phyloP scores from a whole-genome alignment of 2,797 vertebrate genomes.

The Pipistrellus pipistrellus region DNA sequence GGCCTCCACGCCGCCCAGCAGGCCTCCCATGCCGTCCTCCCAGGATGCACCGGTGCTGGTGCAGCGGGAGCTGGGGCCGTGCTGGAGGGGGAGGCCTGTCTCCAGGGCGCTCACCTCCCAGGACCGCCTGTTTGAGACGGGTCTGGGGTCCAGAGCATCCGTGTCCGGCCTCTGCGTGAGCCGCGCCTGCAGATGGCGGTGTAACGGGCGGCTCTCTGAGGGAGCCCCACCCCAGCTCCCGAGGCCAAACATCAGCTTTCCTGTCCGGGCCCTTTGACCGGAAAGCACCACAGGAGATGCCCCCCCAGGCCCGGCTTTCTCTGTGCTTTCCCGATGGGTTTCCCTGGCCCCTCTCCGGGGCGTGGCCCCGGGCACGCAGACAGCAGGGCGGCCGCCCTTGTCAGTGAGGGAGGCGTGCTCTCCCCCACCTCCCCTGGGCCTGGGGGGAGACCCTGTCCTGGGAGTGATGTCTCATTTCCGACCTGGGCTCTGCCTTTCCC shows the following conservation, averaged over 20 bases:
- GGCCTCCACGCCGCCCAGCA: background rate
- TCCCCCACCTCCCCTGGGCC: rapidly evolving
- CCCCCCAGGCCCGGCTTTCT: background rate
- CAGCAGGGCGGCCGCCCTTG: background rate
- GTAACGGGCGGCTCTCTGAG: rapidly evolving
- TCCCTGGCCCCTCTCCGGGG: background rate
- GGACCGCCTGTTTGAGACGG: background rate
- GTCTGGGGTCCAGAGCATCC: background rate
- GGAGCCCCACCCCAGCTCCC: background rate
- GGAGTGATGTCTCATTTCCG: background rate
- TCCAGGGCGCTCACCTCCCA: background rate
- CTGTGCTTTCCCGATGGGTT: background rate
- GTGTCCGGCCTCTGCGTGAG: background rate
- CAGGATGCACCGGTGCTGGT: rapidly evolving
- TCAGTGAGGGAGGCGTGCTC: rapidly evolving
- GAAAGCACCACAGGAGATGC: background rate
- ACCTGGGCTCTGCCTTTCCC: background rate
- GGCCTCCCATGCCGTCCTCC: rapidly evolving
- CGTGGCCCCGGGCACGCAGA: background rate
- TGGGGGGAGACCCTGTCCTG: rapidly evolving
- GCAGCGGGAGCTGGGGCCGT: too few relatives aligned
- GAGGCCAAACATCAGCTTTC: background rate
- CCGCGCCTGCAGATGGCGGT: background rate
- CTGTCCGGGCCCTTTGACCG: background rate
- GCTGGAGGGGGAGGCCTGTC: background rate